phyloP scores from a whole-genome alignment of 2,113 vertebrate genomes.

The Scartelaos histophorus region DNA sequence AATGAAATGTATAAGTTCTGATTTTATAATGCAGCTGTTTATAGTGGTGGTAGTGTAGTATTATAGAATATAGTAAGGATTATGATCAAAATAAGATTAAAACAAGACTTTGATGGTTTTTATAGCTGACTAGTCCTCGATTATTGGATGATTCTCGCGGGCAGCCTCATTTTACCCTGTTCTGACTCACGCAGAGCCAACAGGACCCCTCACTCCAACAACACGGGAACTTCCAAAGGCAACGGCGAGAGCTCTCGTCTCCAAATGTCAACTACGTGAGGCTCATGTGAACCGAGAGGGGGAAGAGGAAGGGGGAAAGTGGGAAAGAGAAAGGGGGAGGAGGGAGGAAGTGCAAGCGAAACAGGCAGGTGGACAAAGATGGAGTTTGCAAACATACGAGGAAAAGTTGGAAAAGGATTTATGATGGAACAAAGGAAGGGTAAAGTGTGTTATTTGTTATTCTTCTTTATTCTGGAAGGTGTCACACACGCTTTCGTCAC shows the following conservation, averaged over 20 bases:
- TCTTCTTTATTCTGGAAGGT: no score
- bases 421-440: not conserved
- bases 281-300: constrained; percentile 62
- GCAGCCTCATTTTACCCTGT: constrained; percentile 57
- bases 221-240: constrained; percentile 62
- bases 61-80: no score
- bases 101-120: no score
- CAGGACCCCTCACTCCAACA: constrained; percentile 24
- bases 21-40: no score
- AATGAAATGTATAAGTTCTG: no score
- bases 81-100: no score
- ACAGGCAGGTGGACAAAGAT: constrained; percentile 16
- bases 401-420: no score
- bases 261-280: constrained; percentile 80
- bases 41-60: no score
- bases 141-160: no score
- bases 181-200: constrained; percentile 54
- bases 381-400: not conserved
- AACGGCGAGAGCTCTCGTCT: constrained; percentile 67
- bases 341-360: not conserved
- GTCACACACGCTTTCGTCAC: no score
- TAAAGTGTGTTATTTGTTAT: not conserved
- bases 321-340: constrained; percentile 4
- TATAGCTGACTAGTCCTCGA: no score
- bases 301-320: not conserved